Percentiles rank a stretch among this genome's conserved stretches.
Evolutionary conservation across 2,888 invertebrate genomes (phyloP).

Genomic region (Oxyteleia sp.): DNA sequence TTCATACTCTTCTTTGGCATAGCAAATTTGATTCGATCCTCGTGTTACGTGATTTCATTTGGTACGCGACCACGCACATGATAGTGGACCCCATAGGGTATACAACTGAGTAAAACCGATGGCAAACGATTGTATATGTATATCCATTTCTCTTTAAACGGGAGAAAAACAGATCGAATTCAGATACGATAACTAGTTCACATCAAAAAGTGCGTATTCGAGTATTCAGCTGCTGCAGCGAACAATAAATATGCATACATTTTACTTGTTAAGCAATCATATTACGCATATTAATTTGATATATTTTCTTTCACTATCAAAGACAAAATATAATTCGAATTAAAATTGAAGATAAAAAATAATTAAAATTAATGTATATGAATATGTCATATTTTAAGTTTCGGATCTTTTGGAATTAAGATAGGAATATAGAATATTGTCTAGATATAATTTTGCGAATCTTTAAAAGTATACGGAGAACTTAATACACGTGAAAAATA

Average conservation of each 20-base stretch:
- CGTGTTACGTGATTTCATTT: constrained; percentile 75
- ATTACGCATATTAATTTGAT: too few relatives aligned
- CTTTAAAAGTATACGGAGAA: too few relatives aligned
- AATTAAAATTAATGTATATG: too few relatives aligned
- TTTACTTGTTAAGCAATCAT: constrained; percentile 12
- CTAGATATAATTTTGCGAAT: too few relatives aligned
- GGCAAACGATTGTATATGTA: constrained; percentile 70
- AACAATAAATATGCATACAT: constrained; percentile 15
- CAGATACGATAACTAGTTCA: constrained; percentile 68
- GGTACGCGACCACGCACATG: constrained; percentile 54
- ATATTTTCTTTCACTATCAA: too few relatives aligned
- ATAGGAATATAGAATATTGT: too few relatives aligned
- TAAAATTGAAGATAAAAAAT: too few relatives aligned
- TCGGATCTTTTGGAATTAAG: too few relatives aligned
- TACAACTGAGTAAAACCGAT: constrained; percentile 69
- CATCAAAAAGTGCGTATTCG: constrained; percentile 27
- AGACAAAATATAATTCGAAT: too few relatives aligned
- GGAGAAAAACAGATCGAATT: constrained; percentile 72
- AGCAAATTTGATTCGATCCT: constrained; percentile 77
- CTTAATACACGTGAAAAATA: too few relatives aligned
- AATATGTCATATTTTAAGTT: too few relatives aligned
- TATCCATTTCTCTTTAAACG: constrained; percentile 62
- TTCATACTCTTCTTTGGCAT: constrained; percentile 25
- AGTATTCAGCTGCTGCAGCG: not conserved
- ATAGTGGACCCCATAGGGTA: constrained; percentile 68